Conservation (phyloP, 2,113 vertebrate genomes). For the Malurus alboscapulatus region DNA sequence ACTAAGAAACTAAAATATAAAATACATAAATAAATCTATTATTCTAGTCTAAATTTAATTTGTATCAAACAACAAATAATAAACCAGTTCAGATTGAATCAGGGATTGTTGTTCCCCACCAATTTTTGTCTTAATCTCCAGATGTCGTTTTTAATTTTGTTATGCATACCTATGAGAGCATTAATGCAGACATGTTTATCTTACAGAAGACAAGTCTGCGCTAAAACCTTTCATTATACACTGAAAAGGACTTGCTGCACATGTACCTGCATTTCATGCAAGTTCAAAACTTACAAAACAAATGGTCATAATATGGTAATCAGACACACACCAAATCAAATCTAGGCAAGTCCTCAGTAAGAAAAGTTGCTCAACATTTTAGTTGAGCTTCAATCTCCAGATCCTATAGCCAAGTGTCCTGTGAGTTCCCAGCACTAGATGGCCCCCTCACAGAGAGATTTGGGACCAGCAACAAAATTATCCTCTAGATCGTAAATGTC, state of each 20-base stretch:
- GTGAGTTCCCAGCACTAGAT: conserved; percentile 27
- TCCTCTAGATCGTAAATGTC: accelerated
- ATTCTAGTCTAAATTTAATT: neutral
- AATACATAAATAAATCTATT: neutral
- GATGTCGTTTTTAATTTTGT: neutral
- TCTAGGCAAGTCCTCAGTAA: neutral
- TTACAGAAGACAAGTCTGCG: neutral
- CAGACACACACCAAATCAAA: neutral
- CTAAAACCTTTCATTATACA: neutral
- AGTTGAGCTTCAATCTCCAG: neutral
- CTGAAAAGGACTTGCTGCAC: neutral
- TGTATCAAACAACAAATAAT: neutral
- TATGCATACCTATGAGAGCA: neutral
- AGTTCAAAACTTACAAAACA: neutral
- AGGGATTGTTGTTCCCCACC: neutral
- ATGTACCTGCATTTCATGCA: neutral
- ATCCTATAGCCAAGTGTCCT: neutral
- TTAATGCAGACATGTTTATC: neutral
- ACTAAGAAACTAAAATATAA: neutral
- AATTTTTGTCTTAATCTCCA: neutral
- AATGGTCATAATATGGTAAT: neutral
- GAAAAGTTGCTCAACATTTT: neutral
- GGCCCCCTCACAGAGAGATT: neutral
- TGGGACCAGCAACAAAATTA: neutral
- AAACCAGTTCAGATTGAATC: neutral